Evolutionary conservation across 2,888 invertebrate genomes (phyloP).

Genomic region (Stratiomys singularior): DNA sequence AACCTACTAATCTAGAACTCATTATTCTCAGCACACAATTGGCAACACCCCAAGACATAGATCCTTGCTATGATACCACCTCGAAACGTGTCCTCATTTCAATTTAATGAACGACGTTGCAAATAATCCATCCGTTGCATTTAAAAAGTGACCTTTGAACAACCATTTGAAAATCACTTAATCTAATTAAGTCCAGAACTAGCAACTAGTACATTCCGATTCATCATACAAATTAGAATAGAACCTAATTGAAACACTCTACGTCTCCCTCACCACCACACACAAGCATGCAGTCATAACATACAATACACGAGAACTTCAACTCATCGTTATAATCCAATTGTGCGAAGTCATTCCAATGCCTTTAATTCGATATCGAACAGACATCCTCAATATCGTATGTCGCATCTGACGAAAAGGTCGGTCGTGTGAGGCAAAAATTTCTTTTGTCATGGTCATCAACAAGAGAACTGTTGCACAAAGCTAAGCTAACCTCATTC

Average conservation of each 20-base stretch:
- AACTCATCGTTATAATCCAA: conserved; percentile 12
- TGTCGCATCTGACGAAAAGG: background rate
- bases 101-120: too few species aligned
- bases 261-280: background rate
- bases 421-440: background rate
- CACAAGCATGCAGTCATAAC: background rate
- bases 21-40: too few species aligned
- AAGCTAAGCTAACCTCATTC: background rate
- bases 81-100: too few species aligned
- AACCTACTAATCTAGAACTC: too few species aligned
- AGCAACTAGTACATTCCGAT: too few species aligned
- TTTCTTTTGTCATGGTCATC: background rate
- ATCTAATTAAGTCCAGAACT: background rate
- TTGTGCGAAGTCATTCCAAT: conserved; percentile 40
- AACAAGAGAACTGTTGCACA: background rate
- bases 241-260: background rate
- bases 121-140: too few species aligned
- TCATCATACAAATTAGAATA: too few species aligned
- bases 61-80: too few species aligned
- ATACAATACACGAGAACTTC: background rate
- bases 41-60: too few species aligned
- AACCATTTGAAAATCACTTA: background rate
- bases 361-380: conserved; percentile 29
- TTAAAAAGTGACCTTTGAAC: background rate
- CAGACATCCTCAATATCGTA: conserved; percentile 27